These are phyloP conservation scores for Callimico goeldii DNA, from an alignment of 2,797 vertebrate genomes.

Conservation along the genomic window DNA sequence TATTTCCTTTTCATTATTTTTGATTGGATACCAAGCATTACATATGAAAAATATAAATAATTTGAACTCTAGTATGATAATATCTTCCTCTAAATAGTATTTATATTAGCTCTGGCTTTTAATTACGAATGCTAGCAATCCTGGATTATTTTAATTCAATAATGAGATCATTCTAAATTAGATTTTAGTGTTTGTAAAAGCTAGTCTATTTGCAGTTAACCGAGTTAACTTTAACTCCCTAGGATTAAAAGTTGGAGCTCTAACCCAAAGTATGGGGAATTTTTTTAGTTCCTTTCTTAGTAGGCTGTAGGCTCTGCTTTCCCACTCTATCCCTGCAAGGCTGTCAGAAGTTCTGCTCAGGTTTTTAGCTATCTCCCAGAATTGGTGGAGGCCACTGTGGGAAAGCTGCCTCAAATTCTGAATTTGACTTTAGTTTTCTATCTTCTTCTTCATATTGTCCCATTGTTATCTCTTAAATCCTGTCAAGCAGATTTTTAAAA, in stretches of 20 bases:
- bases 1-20: constrained; percentile 39
- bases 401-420: not conserved
- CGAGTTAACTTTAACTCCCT: not conserved
- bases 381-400: not conserved
- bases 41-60: constrained; percentile 13
- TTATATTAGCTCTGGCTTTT: constrained; percentile 32
- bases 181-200: not conserved
- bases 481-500: not conserved
- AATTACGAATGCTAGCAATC: not conserved
- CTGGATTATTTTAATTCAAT: constrained; percentile 13
- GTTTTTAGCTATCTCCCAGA: constrained; percentile 1
- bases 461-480: not conserved
- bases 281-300: not conserved
- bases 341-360: not conserved
- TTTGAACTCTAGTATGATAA: not conserved
- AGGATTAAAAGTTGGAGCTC: not conserved
- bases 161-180: constrained; percentile 7
- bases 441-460: not conserved
- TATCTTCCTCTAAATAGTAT: constrained; percentile 1
- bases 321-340: not conserved
- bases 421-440: not conserved
- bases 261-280: not conserved
- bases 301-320: not conserved
- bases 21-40: not conserved
- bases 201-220: not conserved